Conservation (phyloP, 2,888 invertebrate genomes). For the Microplitis manilae region DNA sequence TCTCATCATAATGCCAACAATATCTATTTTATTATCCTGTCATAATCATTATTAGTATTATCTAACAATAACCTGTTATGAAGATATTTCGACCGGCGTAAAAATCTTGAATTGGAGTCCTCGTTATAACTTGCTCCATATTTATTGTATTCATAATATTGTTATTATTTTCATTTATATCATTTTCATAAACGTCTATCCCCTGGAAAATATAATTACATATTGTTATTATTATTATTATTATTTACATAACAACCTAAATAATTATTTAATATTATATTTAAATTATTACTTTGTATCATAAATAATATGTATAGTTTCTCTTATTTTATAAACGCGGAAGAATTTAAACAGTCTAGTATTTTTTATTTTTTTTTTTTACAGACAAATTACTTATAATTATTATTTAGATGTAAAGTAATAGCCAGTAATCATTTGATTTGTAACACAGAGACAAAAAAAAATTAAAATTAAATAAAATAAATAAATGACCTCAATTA, state of each 20-base stretch:
- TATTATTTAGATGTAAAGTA: too few relatives aligned
- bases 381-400: neutral
- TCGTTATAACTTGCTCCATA: slow-evolving; percentile 43
- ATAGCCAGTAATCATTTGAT: neutral
- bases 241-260: slow-evolving; percentile 1
- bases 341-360: neutral
- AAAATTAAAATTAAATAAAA: neutral
- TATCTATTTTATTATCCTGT: neutral
- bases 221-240: slow-evolving; percentile 3
- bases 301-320: neutral
- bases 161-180: slow-evolving; percentile 56
- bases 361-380: slow-evolving; percentile 2
- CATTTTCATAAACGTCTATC: slow-evolving; percentile 48
- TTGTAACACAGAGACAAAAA: slow-evolving; percentile 9
- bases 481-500: slow-evolving; percentile 22
- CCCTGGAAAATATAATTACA: slow-evolving; percentile 44
- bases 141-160: slow-evolving; percentile 54
- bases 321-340: neutral
- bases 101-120: slow-evolving; percentile 67
- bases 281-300: neutral
- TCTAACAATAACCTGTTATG: slow-evolving; percentile 59
- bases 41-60: neutral
- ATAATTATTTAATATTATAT: neutral
- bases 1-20: slow-evolving; percentile 15
- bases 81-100: slow-evolving; percentile 63